Evolutionary conservation across 2,797 vertebrate genomes (phyloP).

Genomic region (Enteromius anoplus): DNA sequence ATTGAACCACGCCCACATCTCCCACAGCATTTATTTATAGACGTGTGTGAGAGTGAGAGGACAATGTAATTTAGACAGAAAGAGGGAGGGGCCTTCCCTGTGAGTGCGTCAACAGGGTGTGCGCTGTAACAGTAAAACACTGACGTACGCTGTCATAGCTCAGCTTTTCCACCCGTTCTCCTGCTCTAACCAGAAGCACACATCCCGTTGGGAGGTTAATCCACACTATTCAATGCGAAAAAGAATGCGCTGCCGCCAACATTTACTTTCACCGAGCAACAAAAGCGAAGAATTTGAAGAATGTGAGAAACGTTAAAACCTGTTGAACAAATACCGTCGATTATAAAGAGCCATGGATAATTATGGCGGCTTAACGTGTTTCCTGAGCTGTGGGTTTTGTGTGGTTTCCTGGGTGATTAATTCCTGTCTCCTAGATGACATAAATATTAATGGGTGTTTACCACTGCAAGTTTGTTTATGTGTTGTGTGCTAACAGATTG

Average conservation of each 20-base stretch:
- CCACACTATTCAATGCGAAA: slow-evolving; percentile 21
- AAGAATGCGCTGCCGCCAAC: slow-evolving; percentile 20
- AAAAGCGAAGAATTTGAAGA: slow-evolving; percentile 36
- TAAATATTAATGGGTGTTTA: slow-evolving; percentile 18
- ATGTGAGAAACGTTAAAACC: slow-evolving; percentile 37
- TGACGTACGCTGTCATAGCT: slow-evolving; percentile 11
- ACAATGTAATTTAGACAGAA: slow-evolving; percentile 5
- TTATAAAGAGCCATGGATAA: not conserved
- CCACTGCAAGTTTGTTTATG: not conserved
- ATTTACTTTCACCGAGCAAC: slow-evolving; percentile 26
- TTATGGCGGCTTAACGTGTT: slow-evolving; percentile 16
- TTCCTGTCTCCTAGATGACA: not conserved
- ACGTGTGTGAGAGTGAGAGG: not conserved
- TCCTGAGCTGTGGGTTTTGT: not conserved
- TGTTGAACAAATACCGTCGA: slow-evolving; percentile 13
- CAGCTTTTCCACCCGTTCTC: slow-evolving; percentile 41
- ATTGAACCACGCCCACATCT: slow-evolving; percentile 10
- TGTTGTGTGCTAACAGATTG: not conserved
- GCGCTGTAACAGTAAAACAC: slow-evolving; percentile 25
- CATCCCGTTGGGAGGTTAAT: slow-evolving; percentile 32
- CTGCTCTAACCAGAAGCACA: slow-evolving; percentile 15
- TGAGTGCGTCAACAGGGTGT: slow-evolving; percentile 49
- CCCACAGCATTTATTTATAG: slow-evolving; percentile 25
- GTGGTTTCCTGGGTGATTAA: slow-evolving; percentile 13
- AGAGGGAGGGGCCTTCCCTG: slow-evolving; percentile 6